A percentile compares a stretch with the other conserved stretches of the same genome.
These are phyloP conservation scores for Seladonia tumulorum DNA, from an alignment of 2,888 invertebrate species.

Conservation along the genomic window DNA sequence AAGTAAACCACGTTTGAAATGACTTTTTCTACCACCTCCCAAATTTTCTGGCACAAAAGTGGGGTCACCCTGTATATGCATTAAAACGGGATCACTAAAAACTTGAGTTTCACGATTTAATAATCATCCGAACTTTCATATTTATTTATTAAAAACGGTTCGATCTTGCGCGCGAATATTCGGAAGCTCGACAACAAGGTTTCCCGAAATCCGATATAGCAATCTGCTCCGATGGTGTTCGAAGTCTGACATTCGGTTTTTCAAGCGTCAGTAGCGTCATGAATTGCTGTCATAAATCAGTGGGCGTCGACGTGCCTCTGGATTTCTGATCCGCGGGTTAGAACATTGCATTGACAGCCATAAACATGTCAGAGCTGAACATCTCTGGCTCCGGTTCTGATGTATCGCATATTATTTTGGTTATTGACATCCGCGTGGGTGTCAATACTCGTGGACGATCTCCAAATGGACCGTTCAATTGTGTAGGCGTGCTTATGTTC, in stretches of 20 bases:
- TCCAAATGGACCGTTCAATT: not conserved
- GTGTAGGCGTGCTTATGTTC: not conserved
- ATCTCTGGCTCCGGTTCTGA: conserved; percentile 56
- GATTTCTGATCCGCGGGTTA: conserved; percentile 39
- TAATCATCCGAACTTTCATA: no score
- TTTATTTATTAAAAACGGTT: not conserved
- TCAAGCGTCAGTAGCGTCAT: conserved; percentile 36
- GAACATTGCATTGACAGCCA: conserved; percentile 63
- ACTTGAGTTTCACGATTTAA: no score
- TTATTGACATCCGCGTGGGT: conserved; percentile 59
- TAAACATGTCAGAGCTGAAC: conserved; percentile 63
- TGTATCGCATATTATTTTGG: conserved; percentile 66
- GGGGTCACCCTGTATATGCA: no score
- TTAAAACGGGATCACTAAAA: no score
- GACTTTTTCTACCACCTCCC: no score
- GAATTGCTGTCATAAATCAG: conserved; percentile 60
- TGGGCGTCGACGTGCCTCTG: conserved; percentile 44
- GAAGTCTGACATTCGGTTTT: not conserved
- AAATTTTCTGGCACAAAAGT: no score
- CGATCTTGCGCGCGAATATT: not conserved
- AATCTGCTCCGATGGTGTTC: not conserved
- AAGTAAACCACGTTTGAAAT: no score
- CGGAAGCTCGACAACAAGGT: not conserved
- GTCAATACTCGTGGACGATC: conserved; percentile 31
- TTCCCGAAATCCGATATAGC: not conserved